Evolutionary conservation across 2,888 invertebrate species (phyloP), one percentile per base, ranked within the genome.

Genomic region (Stenodema calcarata): DNA sequence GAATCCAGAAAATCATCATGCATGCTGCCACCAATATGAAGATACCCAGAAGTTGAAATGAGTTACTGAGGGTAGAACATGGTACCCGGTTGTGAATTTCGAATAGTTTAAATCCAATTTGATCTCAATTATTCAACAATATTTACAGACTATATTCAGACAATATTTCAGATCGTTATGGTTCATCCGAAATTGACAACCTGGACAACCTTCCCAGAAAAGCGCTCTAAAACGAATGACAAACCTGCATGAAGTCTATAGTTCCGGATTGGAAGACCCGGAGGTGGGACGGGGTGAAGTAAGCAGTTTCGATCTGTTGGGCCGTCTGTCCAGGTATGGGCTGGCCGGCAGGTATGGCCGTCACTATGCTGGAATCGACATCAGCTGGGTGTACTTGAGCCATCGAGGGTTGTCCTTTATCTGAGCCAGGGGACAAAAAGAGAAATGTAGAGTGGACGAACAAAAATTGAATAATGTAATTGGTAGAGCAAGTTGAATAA

Each of bases 161-260:
- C n/a, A n/a, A n/a, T n/a, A n/a, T n/a, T n/a, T n/a, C n/a, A n/a
- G n/a, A n/a, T n/a, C n/a, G n/a, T n/a, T n/a, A n/a, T n/a, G n/a
- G n/a, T n/a, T n/a, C n/a, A n/a, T n/a, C n/a, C n/a, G n/a, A n/a
- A n/a, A n/a, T n/a, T n/a, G n/a, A n/a, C n/a, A n/a, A n/a, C n/a
- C n/a, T n/a, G n/a, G n/a, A n/a, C n/a, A n/a, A n/a, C n/a, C n/a
- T n/a, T n/a, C n/a, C n/a, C n/a, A n/a, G 69, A 7, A 7, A 69
- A n/a, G 28, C 1, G 11, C 23, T 7, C 69, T 7, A 16, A 23
- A 54, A 54, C n/a, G 18, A 81, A 30, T 41, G 2, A 85, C 78
- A 23, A 42, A 88, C 88, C 88, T 88, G 88, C 87, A 88, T 88
- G 78, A 88, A 88, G 76, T 88, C 88, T 14, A 88, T 88, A 18